Conservation (phyloP, 2,113 vertebrate species). For the Gymnocephalus cernua region DNA sequence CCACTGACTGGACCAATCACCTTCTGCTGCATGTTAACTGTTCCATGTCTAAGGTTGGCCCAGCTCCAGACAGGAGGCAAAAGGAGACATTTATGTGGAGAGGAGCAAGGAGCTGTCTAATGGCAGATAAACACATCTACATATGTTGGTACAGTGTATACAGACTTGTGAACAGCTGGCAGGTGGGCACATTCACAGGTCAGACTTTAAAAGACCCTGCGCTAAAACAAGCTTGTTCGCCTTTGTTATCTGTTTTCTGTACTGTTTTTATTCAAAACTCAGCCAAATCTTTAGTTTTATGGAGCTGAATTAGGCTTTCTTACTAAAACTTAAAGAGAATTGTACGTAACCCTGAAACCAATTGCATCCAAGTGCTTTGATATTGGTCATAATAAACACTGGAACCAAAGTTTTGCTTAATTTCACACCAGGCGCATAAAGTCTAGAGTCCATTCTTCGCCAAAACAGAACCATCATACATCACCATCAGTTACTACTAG, state of each 20-base stretch:
- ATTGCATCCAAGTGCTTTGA: not conserved
- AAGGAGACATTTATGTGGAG: slow-evolving; percentile 8
- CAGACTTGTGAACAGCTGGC: not conserved
- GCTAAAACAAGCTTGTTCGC: not conserved
- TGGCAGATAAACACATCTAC: slow-evolving; percentile 20
- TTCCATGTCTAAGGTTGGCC: slow-evolving; percentile 6
- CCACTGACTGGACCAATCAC: slow-evolving; percentile 40
- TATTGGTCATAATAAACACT: not conserved
- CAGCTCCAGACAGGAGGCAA: slow-evolving; percentile 18
- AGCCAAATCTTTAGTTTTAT: slow-evolving; percentile 10
- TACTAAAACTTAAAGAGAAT: slow-evolving; percentile 21
- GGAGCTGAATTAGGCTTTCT: not conserved
- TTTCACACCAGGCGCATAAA: not conserved
- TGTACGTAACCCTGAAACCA: not conserved
- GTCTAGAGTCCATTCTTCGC: not conserved
- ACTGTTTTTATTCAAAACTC: slow-evolving; percentile 1
- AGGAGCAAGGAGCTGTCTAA: not conserved
- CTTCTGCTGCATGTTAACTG: slow-evolving; percentile 13
- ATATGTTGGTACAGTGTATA: not conserved
- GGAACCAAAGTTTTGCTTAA: not conserved
- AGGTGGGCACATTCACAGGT: not conserved
- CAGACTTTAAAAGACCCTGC: no score
- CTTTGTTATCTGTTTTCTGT: not conserved
- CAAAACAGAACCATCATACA: not conserved
- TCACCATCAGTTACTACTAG: not conserved